phyloP scores from a whole-genome alignment of 2,888 invertebrate genomes.

The Drosophila limbata region DNA sequence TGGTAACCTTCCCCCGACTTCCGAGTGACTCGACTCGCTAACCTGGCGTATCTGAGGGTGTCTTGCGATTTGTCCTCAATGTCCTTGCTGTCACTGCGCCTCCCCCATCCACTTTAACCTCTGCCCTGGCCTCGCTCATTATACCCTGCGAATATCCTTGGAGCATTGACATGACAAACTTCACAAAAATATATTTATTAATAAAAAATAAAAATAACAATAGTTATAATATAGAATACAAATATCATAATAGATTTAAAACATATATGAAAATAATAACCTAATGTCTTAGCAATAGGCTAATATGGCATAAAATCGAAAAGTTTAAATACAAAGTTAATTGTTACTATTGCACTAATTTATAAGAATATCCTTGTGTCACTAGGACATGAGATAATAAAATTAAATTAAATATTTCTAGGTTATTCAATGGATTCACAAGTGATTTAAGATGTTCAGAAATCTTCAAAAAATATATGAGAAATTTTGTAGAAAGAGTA shows the following conservation, averaged over 20 bases:
- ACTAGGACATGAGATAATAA: too few relatives aligned
- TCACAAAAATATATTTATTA: too few relatives aligned
- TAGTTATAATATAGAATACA: too few relatives aligned
- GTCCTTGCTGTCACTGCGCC: constrained; percentile 39
- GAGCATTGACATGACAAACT: neutral
- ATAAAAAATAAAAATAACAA: too few relatives aligned
- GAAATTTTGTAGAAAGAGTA: constrained; percentile 19
- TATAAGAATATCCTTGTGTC: too few relatives aligned
- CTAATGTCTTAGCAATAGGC: too few relatives aligned
- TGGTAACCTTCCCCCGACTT: constrained; percentile 51
- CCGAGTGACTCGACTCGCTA: constrained; percentile 62
- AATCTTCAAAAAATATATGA: neutral
- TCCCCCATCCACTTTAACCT: neutral
- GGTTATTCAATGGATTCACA: neutral
- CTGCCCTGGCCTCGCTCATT: constrained; percentile 1
- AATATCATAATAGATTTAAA: too few relatives aligned
- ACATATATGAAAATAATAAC: too few relatives aligned
- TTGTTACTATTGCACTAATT: too few relatives aligned
- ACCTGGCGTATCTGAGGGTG: constrained; percentile 65
- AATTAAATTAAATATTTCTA: neutral
- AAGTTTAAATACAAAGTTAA: too few relatives aligned
- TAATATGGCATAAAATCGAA: too few relatives aligned
- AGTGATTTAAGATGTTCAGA: neutral
- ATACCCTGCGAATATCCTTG: neutral
- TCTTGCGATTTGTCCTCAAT: constrained; percentile 72